Evolutionary conservation across 2,888 invertebrate species (phyloP).

Genomic region (Ditylenchus weischeri): DNA sequence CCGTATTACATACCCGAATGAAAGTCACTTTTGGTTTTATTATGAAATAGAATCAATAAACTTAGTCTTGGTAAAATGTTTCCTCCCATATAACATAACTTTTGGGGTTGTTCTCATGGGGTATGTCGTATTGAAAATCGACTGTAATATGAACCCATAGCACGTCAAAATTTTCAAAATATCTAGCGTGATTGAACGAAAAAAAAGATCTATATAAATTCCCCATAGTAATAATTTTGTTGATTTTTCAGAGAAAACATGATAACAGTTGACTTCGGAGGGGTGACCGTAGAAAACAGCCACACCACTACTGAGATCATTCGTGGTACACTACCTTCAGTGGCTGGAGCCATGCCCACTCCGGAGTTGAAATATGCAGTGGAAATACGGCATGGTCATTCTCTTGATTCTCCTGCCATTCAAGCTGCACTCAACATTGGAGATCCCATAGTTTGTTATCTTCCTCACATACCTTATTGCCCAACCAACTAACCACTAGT

Average conservation of each 20-base stretch:
- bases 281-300: conserved; percentile 49
- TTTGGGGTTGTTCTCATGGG: too few relatives aligned
- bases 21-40: too few relatives aligned
- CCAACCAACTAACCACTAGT: background rate
- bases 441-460: conserved; percentile 47
- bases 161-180: too few relatives aligned
- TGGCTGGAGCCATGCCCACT: conserved; percentile 8
- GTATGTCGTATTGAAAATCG: too few relatives aligned
- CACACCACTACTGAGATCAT: conserved; percentile 39
- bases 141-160: too few relatives aligned
- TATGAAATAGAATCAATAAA: too few relatives aligned
- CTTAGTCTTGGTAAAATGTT: too few relatives aligned
- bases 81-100: too few relatives aligned
- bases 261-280: conserved; percentile 56
- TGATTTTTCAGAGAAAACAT: conserved; percentile 35
- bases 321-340: conserved; percentile 33
- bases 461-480: background rate
- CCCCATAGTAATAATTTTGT: background rate
- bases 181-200: too few relatives aligned
- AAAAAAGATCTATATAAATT: too few relatives aligned
- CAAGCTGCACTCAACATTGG: conserved; percentile 53
- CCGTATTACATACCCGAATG: too few relatives aligned
- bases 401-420: conserved; percentile 40
- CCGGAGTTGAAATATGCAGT: conserved; percentile 47
- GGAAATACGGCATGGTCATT: conserved; percentile 51